Percentiles rank a stretch among this genome's conserved stretches.
phyloP scores from a whole-genome alignment of 1,140 invertebrate genomes.

The Drosophila tristis region DNA sequence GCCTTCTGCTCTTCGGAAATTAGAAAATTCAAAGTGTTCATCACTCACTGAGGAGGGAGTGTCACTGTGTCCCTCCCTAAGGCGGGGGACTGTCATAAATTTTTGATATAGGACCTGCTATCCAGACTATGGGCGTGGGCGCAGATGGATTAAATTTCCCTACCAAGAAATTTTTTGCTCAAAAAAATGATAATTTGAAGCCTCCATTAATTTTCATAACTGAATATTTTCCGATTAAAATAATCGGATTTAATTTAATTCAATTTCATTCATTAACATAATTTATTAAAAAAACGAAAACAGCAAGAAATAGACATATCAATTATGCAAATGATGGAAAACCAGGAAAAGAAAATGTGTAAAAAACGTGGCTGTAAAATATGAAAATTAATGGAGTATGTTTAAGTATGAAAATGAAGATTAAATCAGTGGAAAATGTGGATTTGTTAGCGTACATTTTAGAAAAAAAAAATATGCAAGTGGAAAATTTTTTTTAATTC shows the following conservation, averaged over 20 bases:
- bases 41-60: constrained; percentile 17
- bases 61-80: constrained; percentile 1
- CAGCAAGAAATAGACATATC: constrained; percentile 4
- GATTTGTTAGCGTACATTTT: no score
- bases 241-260: constrained; percentile 16
- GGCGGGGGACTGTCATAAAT: constrained; percentile 15
- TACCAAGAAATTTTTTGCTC: constrained; percentile 1
- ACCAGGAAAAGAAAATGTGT: not conserved
- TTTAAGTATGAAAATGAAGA: no score
- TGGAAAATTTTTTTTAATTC: no score
- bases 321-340: not conserved
- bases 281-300: not conserved
- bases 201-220: constrained; percentile 13
- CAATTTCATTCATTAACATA: not conserved
- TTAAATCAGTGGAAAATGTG: no score
- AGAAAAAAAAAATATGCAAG: no score
- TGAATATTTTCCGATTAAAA: not conserved
- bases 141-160: constrained; percentile 11
- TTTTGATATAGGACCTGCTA: constrained; percentile 18
- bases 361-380: not conserved
- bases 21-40: constrained; percentile 33
- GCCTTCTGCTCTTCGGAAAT: constrained; percentile 17
- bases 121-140: not conserved
- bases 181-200: not conserved
- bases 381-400: no score